Base-by-base conservation (phyloP, 2,113 vertebrate genomes). In the Erythrolamprus reginae region DNA sequence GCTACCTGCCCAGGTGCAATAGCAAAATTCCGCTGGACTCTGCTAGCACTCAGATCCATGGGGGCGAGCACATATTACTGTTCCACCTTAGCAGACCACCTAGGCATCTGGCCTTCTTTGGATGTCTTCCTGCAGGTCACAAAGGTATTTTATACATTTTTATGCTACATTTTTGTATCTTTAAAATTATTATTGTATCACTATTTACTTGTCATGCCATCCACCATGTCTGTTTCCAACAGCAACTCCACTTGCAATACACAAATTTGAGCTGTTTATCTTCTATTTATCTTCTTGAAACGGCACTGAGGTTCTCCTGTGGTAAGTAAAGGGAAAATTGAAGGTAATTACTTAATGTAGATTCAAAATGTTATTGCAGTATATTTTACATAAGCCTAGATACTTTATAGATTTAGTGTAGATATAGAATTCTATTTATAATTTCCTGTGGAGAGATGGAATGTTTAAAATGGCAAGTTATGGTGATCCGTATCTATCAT, bases 91-190 rank as follows among this genome's bases (percentile, higher is more conserved):
- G n/a, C n/a, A n/a, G n/a, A n/a, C n/a, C n/a, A n/a, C 65, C 65
- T 77, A 38, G 7, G 70, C 33, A 77, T 21, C 9, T 77, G 33
- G 70, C 17, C 17, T 21, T 77, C 65, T 77, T 77, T 77, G 33
- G 70, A 77, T 5, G 33, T 17, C 70, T 38, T 77, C 17, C 17
- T 42, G n/a, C 33, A 77, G 17, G 17, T 9, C 70, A 77, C 33
- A 19, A 77, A 38, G 38, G 70, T 19, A 1, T n/a, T 87, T 87
- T 77, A 77, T 84, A 19, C 26, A 47, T 83, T 45, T 4, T 42
- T 91, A 53, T 92, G 87, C 89, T 92, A 94, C 88, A 87, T 93
- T 91, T 94, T 86, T 92, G 86, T 15, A 88, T 82, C 5, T 26
- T 55, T 38, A 26, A 58, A 84, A 85, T 38, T 93, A 58, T 26